Conservation (phyloP, 2,113 vertebrate genomes). For the Capreolus pygargus region DNA sequence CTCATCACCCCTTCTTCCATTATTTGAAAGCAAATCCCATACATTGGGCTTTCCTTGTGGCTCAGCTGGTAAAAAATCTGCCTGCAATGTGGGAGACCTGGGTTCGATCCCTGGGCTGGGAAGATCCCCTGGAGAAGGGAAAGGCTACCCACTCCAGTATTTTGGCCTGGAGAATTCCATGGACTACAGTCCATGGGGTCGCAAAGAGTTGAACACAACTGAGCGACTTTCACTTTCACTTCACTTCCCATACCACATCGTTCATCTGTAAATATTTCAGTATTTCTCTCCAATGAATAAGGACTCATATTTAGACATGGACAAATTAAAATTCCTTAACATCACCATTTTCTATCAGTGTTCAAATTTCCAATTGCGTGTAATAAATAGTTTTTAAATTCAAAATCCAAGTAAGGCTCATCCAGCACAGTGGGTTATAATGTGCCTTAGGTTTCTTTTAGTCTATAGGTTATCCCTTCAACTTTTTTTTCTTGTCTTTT, state of each 20-base stretch:
- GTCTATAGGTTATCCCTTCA: neutral
- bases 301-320: neutral
- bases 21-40: neutral
- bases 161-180: neutral
- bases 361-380: neutral
- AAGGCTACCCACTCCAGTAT: neutral
- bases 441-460: neutral
- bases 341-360: neutral
- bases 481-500: neutral
- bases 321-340: neutral
- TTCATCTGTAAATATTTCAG: neutral
- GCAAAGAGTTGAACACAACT: neutral
- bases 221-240: neutral
- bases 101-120: neutral
- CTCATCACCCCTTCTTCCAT: accelerated
- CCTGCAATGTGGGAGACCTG: neutral
- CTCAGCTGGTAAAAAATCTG: neutral
- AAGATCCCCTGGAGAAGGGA: neutral
- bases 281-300: neutral
- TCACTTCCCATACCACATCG: neutral
- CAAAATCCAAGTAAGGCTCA: neutral
- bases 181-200: neutral
- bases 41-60: neutral
- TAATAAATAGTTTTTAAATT: neutral
- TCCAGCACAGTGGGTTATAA: too few species aligned